Evolutionary conservation across 2,797 vertebrate species (phyloP), one percentile per base, ranked within the genome.

Genomic region (Cryptoblepharus egeriae): DNA sequence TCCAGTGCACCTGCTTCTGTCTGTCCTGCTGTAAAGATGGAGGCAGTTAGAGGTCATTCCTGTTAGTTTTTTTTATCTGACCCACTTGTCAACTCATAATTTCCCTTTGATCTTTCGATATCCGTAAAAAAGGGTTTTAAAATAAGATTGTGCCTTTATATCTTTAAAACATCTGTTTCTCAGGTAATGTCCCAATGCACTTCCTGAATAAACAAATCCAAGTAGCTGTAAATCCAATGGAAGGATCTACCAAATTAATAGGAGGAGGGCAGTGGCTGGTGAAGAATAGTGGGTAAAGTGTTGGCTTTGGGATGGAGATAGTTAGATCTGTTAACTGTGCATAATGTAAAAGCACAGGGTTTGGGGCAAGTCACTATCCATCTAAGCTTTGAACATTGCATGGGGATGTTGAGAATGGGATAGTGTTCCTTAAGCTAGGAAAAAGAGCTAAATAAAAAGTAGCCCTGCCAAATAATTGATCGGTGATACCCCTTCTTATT

Each of bases 91-190:
- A 42, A 28, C 35, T 88, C 18, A 65, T 28, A 57, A 2, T 42
- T 84, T 65, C 39, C 20, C 13, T 60, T 86, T 89, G 78, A 70
- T 82, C 77, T 91, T 86, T 76, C 76, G 78, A 88, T 65, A 26
- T 15, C 61, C 64, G 58, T 42, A 35, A 86, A 70, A 58, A 24
- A 69, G 68, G 45, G 45, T 49, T n/a, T n/a, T n/a, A 49, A 49
- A 49, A 49, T 4, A 42, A 42, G 39, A n/a, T n/a, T n/a, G n/a
- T n/a, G n/a, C n/a, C n/a, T n/a, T n/a, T n/a, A n/a, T 65, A 39
- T 11, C 65, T 72, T 61, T 30, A 65, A 77, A 5, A 30, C 67
- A 83, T 82, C 28, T 79, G 78, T 84, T 77, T 86, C 26, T 81
- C 77, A 79, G 68, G 55, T 32, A 49, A 30, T 26, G 82, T 85